These are phyloP conservation scores for Drosophila nigritarsus DNA, from an alignment of 2,888 invertebrate species.

Conservation along the genomic window DNA sequence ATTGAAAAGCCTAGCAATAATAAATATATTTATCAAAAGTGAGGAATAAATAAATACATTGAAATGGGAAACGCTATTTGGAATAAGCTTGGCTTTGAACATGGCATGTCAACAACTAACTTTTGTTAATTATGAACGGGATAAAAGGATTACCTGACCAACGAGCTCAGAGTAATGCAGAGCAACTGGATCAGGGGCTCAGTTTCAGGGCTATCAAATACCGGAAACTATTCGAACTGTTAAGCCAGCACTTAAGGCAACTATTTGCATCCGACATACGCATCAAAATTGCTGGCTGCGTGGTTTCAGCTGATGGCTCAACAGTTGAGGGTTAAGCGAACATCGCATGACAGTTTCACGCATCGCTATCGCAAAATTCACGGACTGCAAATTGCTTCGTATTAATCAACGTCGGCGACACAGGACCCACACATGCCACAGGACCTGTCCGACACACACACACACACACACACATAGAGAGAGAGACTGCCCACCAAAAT, in stretches of 20 bases:
- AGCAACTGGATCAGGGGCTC: background rate
- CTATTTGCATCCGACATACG: slow-evolving; percentile 33
- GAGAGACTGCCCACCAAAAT: slow-evolving; percentile 39
- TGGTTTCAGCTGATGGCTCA: slow-evolving; percentile 29
- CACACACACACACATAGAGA: background rate
- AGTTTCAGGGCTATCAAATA: slow-evolving; percentile 1
- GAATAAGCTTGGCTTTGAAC: background rate
- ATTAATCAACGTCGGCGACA: slow-evolving; percentile 69
- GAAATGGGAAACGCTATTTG: background rate
- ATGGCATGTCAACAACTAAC: background rate
- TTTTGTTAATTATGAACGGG: background rate
- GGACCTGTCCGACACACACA: slow-evolving; percentile 45
- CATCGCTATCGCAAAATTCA: slow-evolving; percentile 37
- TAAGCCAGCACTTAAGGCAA: slow-evolving; percentile 22
- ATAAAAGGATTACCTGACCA: background rate
- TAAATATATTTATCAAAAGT: background rate
- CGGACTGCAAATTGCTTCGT: slow-evolving; percentile 59
- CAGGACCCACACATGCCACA: slow-evolving; percentile 53
- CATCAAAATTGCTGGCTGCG: slow-evolving; percentile 40
- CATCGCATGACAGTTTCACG: slow-evolving; percentile 69
- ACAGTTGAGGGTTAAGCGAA: slow-evolving; percentile 51
- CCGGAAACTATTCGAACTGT: slow-evolving; percentile 15
- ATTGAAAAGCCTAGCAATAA: background rate
- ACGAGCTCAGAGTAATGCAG: slow-evolving; percentile 4
- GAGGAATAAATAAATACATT: background rate